Conservation (phyloP, 2,888 invertebrate genomes). For the Tipula vernalis region DNA sequence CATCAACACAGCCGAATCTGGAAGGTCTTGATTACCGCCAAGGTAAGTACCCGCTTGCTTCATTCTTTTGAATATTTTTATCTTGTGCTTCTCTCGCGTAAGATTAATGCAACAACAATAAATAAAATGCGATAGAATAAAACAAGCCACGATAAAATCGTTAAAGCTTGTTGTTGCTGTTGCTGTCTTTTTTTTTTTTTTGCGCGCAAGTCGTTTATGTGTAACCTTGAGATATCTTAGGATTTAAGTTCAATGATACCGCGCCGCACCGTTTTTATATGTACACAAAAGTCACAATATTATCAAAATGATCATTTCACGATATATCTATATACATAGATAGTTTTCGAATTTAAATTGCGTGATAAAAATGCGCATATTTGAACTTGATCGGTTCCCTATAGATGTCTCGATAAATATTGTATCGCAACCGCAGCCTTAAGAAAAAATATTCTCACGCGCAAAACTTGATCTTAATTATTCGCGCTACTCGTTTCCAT, state of each 20-base stretch:
- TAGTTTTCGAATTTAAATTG: too few species aligned
- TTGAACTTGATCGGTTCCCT: neutral
- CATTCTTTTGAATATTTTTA: neutral
- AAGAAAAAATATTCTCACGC: neutral
- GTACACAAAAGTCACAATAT: neutral
- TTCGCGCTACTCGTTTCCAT: neutral
- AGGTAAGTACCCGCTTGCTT: slow-evolving; percentile 24
- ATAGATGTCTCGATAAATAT: neutral
- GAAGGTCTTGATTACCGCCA: slow-evolving; percentile 35
- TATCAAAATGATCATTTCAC: neutral
- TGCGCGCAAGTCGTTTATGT: neutral
- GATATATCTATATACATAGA: neutral
- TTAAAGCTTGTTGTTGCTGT: neutral
- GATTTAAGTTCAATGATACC: neutral
- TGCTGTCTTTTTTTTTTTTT: too few species aligned
- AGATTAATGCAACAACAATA: neutral
- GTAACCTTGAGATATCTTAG: neutral
- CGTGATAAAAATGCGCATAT: neutral
- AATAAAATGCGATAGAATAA: neutral
- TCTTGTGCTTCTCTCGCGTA: neutral
- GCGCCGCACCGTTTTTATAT: neutral
- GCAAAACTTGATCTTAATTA: neutral
- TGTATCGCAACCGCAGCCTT: neutral
- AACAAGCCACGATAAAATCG: neutral
- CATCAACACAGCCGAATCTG: slow-evolving; percentile 24